phyloP scores from a whole-genome alignment of 2,888 invertebrate species.

The Harpalus rubripes region DNA sequence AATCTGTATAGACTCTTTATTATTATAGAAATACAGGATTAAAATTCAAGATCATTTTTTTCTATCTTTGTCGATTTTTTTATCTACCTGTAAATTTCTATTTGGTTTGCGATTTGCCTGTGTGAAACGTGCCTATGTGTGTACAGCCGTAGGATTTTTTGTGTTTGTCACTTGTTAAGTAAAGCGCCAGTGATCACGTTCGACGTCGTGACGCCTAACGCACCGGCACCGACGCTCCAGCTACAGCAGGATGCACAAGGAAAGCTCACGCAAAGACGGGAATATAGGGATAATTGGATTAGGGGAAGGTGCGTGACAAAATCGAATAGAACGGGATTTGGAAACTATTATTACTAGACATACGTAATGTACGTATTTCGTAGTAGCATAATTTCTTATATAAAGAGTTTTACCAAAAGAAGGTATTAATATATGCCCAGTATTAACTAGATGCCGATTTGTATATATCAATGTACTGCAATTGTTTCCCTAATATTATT shows the following conservation, averaged over 20 bases:
- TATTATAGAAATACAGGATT: no score
- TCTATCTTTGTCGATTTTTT: neutral
- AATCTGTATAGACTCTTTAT: no score
- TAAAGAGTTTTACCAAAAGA: no score
- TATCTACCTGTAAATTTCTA: neutral
- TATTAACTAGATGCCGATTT: no score
- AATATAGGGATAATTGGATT: constrained; percentile 52
- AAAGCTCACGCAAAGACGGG: neutral
- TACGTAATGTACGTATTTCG: no score
- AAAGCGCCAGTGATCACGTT: constrained; percentile 42
- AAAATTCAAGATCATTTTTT: no score
- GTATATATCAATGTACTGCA: no score
- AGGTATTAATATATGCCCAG: no score
- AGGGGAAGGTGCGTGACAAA: constrained; percentile 1
- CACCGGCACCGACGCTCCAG: neutral
- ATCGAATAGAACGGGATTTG: neutral
- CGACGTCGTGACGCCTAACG: neutral
- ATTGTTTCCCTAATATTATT: no score
- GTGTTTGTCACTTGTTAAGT: constrained; percentile 49
- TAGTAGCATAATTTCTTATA: no score
- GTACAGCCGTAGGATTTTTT: constrained; percentile 29
- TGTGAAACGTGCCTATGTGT: constrained; percentile 26
- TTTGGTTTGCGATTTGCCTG: neutral
- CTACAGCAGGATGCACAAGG: neutral
- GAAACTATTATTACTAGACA: neutral